Conservation (phyloP, 92 coral and sea anemone genomes). For the Metridium senile region DNA sequence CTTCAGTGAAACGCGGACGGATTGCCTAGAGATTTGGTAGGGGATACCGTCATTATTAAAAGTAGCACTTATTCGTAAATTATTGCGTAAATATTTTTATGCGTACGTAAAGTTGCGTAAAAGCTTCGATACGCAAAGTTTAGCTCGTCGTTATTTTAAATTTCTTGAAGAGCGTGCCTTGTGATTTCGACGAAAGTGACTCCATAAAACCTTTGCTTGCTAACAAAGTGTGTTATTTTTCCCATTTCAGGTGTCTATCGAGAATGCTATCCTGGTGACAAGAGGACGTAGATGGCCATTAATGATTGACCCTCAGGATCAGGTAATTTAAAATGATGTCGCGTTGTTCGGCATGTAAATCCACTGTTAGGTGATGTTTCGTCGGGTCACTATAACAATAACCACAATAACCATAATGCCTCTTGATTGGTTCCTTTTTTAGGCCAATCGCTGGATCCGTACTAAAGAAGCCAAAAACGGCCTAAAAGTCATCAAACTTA, state of each 20-base stretch:
- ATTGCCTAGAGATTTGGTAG: constrained; percentile 90
- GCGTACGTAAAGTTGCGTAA: too few species aligned
- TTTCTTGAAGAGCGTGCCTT: too few species aligned
- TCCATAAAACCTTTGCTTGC: too few species aligned
- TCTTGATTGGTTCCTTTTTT: not conserved
- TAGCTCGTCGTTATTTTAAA: constrained; percentile 95
- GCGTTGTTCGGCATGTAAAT: not conserved
- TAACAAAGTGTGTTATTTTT: too few species aligned
- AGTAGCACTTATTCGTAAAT: too few species aligned
- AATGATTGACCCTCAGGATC: constrained; percentile 99
- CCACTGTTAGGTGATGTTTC: not conserved
- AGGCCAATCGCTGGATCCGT: constrained; percentile 99
- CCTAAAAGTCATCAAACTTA: constrained; percentile 91
- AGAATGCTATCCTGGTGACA: constrained; percentile 94
- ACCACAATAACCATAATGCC: too few species aligned
- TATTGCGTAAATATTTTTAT: too few species aligned
- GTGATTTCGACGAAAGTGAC: too few species aligned
- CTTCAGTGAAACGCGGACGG: constrained; percentile 99
- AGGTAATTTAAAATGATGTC: constrained; percentile 47
- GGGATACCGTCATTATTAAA: too few species aligned
- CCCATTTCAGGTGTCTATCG: constrained; percentile 84
- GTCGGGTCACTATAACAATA: too few species aligned
- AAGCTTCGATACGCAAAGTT: too few species aligned
- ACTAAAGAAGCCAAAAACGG: constrained; percentile 97
- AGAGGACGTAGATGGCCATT: constrained; percentile 98